phyloP scores from a whole-genome alignment of 2,888 invertebrate species.

The Incurvaria masculella region DNA sequence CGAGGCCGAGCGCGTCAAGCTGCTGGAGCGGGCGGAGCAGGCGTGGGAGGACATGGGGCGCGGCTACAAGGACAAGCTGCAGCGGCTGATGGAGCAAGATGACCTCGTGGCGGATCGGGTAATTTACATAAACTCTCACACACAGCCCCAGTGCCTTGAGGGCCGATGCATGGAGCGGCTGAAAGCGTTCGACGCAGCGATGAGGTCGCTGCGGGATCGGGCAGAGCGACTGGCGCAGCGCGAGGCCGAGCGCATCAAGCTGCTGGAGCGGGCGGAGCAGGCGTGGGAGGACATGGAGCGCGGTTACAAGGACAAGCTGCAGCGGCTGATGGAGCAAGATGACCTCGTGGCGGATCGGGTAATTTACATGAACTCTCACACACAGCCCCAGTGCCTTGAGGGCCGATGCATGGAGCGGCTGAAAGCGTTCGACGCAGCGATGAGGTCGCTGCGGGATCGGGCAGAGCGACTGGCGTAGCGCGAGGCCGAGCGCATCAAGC shows the following conservation, averaged over 20 bases:
- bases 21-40: constrained; percentile 38
- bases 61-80: constrained; percentile 33
- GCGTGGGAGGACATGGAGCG: constrained; percentile 42
- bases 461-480: constrained; percentile 28
- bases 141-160: constrained; percentile 33
- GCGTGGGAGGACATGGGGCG: constrained; percentile 42
- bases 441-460: constrained; percentile 28
- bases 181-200: constrained; percentile 9
- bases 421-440: constrained; percentile 25
- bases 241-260: constrained; percentile 33
- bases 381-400: constrained; percentile 33
- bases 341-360: not conserved
- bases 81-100: constrained; percentile 31
- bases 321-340: constrained; percentile 5
- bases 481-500: constrained; percentile 33
- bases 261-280: constrained; percentile 38
- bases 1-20: constrained; percentile 33
- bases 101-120: constrained; percentile 32
- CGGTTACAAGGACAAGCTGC: constrained; percentile 33
- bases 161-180: constrained; percentile 26
- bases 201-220: not conserved
- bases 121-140: too few species aligned
- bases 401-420: constrained; percentile 26
- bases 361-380: constrained; percentile 7
- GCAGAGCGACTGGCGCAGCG: constrained; percentile 21